Conservation (phyloP, 2,113 vertebrate species). For the Oryzias woworae region DNA sequence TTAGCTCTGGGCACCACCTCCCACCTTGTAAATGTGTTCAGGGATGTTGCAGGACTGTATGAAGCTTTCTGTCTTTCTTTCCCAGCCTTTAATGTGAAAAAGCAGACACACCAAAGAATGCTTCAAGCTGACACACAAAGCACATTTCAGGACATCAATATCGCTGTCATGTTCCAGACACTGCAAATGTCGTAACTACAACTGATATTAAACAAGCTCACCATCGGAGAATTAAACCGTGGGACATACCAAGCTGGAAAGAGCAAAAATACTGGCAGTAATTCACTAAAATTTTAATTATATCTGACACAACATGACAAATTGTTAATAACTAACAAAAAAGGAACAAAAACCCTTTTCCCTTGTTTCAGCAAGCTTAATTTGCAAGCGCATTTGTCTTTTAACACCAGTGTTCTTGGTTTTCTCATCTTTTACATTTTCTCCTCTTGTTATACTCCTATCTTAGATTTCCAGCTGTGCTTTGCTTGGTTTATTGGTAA, state of each 20-base stretch:
- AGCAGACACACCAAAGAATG: conserved; percentile 13
- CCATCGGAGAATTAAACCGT: neutral
- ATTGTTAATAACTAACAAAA: no score
- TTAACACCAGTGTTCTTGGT: no score
- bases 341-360: no score
- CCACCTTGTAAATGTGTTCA: conserved; percentile 34
- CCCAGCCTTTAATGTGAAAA: conserved; percentile 15
- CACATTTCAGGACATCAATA: conserved; percentile 13
- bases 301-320: neutral
- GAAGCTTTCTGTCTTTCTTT: conserved; percentile 19
- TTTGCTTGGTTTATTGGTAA: no score
- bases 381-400: no score
- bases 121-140: neutral
- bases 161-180: conserved; percentile 22
- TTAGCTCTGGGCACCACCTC: conserved; percentile 31
- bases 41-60: conserved; percentile 37
- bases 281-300: neutral
- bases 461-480: no score
- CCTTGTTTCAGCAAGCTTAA: no score
- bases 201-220: conserved; percentile 2
- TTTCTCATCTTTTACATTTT: no score
- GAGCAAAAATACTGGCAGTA: neutral
- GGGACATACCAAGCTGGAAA: neutral
- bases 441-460: no score
- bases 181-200: conserved; percentile 36